phyloP scores from a whole-genome alignment of 2,888 invertebrate genomes.

The Zhuqinia jingwanae region DNA sequence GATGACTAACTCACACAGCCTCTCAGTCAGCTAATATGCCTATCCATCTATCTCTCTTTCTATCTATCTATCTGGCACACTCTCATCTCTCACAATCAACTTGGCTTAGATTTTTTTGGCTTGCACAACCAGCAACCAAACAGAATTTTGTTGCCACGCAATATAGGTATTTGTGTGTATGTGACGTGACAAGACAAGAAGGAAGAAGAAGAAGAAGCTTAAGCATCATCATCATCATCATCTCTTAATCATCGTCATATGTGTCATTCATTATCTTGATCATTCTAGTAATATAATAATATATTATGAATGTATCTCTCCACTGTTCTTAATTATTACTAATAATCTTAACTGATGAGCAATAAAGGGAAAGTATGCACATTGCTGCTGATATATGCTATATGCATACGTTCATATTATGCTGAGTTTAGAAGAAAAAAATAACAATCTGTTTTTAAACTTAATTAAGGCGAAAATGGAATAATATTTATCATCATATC shows the following conservation, averaged over 20 bases:
- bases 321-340: conserved; percentile 26
- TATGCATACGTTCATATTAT: no score
- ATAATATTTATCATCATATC: conserved; percentile 3
- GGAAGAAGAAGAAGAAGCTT: conserved; percentile 11
- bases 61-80: conserved; percentile 41
- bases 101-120: neutral
- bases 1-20: neutral
- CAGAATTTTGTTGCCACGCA: no score
- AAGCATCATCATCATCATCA: neutral
- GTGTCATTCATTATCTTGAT: conserved; percentile 46
- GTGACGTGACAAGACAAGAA: neutral
- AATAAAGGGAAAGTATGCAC: conserved; percentile 16
- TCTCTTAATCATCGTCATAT: conserved; percentile 31
- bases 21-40: neutral
- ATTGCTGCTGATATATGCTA: no score
- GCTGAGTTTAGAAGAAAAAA: no score
- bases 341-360: conserved; percentile 14
- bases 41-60: neutral
- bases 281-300: conserved; percentile 20
- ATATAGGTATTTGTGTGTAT: no score
- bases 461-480: conserved; percentile 36
- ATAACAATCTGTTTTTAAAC: conserved; percentile 34
- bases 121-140: no score
- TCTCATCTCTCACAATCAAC: neutral
- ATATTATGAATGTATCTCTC: neutral